These are phyloP conservation scores for Drosophila pseudotalamancana DNA, from an alignment of 2,888 invertebrate species.

Conservation along the genomic window DNA sequence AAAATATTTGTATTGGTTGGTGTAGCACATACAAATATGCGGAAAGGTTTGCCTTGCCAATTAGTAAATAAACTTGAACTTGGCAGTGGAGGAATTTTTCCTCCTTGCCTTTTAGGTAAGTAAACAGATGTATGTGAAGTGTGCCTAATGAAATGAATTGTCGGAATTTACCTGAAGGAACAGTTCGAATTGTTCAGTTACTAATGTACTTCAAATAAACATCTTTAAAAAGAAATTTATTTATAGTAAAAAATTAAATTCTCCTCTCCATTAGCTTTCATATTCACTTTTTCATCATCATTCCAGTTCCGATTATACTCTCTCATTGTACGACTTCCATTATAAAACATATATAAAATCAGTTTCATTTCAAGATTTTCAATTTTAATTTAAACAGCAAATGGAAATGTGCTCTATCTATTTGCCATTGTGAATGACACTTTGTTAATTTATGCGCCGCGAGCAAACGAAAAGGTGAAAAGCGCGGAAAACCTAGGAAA, in stretches of 20 bases:
- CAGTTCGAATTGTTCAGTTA: too few species aligned
- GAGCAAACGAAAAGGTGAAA: neutral
- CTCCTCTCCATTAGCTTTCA: too few species aligned
- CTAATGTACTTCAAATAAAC: too few species aligned
- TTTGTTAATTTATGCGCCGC: slow-evolving; percentile 55
- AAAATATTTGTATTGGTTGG: too few species aligned
- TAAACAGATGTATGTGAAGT: neutral
- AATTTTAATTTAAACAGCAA: slow-evolving; percentile 49
- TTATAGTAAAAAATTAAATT: too few species aligned
- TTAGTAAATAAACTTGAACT: slow-evolving; percentile 24
- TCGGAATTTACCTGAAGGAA: neutral
- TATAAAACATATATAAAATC: neutral
- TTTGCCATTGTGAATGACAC: slow-evolving; percentile 51
- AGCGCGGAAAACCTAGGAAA: neutral
- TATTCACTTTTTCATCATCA: too few species aligned
- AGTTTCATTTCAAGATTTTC: slow-evolving; percentile 11
- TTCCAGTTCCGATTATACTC: too few species aligned
- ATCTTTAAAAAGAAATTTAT: too few species aligned
- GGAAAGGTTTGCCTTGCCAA: slow-evolving; percentile 1
- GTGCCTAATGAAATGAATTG: neutral
- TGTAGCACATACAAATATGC: neutral
- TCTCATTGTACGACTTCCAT: too few species aligned
- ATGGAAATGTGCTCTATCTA: slow-evolving; percentile 30
- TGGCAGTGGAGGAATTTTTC: slow-evolving; percentile 1
- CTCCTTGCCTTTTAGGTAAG: neutral